These are phyloP conservation scores for Drosophila borborema DNA, from an alignment of 2,888 invertebrate genomes.

Conservation along the genomic window DNA sequence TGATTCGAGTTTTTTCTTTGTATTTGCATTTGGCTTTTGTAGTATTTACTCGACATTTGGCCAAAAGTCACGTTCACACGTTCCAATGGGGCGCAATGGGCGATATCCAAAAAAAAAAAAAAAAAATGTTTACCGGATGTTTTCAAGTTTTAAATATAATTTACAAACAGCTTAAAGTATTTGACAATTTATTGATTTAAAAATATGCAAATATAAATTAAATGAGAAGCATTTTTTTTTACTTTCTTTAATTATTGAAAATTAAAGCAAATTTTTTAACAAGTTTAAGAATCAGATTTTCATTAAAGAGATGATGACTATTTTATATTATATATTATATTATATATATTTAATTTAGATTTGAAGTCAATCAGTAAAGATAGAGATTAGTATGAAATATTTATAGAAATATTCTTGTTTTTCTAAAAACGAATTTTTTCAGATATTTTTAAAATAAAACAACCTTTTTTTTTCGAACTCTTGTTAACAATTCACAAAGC, in stretches of 20 bases:
- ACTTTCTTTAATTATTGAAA: neutral
- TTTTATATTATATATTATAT: too few relatives aligned
- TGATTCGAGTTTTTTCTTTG: slow-evolving; percentile 27
- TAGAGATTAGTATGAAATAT: neutral
- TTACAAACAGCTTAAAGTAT: neutral
- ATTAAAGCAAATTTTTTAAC: neutral
- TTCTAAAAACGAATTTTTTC: too few relatives aligned
- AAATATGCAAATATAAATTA: neutral
- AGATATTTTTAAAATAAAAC: too few relatives aligned
- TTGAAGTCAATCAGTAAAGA: neutral
- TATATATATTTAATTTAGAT: neutral
- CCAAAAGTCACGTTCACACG: slow-evolving; percentile 48
- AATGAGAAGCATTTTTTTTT: neutral
- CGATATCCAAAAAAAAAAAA: slow-evolving; percentile 21
- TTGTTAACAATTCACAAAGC: neutral
- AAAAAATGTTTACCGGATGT: slow-evolving; percentile 29
- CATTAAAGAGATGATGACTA: neutral
- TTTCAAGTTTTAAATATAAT: neutral
- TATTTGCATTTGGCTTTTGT: slow-evolving; percentile 29
- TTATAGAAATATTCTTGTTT: too few relatives aligned
- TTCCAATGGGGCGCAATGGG: slow-evolving; percentile 9
- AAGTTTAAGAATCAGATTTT: neutral
- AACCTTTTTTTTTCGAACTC: too few relatives aligned
- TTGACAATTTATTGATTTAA: neutral
- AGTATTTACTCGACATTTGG: slow-evolving; percentile 28